These are phyloP conservation scores for Silurus lanzhouensis DNA, from an alignment of 2,797 vertebrate species.

Conservation along the genomic window DNA sequence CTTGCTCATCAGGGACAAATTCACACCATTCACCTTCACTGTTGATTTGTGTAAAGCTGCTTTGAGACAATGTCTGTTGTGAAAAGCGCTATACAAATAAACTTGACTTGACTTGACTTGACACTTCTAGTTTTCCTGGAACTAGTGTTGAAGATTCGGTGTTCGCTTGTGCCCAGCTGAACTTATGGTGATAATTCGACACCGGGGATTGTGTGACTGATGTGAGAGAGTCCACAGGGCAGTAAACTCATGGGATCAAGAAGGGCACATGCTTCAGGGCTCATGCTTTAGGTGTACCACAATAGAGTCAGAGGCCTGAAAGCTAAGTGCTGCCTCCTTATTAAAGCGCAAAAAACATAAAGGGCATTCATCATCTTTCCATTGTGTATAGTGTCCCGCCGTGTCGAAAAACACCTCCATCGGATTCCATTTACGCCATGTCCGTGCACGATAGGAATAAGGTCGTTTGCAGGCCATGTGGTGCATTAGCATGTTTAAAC, in stretches of 20 bases:
- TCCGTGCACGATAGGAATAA: slow-evolving; percentile 40
- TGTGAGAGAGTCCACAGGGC: slow-evolving; percentile 10
- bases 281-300: slow-evolving; percentile 42
- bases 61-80: too few species aligned
- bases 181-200: slow-evolving; percentile 16
- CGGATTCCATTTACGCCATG: slow-evolving; percentile 45
- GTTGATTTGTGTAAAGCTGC: too few species aligned
- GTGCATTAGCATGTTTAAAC: slow-evolving; percentile 53
- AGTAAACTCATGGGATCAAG: slow-evolving; percentile 21
- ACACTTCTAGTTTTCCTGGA: neutral
- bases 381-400: slow-evolving; percentile 38
- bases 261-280: slow-evolving; percentile 40
- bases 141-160: neutral
- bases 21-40: too few species aligned
- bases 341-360: slow-evolving; percentile 36
- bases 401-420: slow-evolving; percentile 45
- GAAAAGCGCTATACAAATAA: too few species aligned
- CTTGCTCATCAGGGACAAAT: too few species aligned
- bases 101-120: too few species aligned
- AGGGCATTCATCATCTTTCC: slow-evolving; percentile 49
- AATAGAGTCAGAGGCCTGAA: slow-evolving; percentile 47
- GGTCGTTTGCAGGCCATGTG: slow-evolving; percentile 53
- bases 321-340: slow-evolving; percentile 46
- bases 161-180: slow-evolving; percentile 10
- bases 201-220: slow-evolving; percentile 32